Evolutionary conservation across 2,888 invertebrate genomes (phyloP), one percentile per base, ranked within the genome.

Genomic region (Anodontia alba): DNA sequence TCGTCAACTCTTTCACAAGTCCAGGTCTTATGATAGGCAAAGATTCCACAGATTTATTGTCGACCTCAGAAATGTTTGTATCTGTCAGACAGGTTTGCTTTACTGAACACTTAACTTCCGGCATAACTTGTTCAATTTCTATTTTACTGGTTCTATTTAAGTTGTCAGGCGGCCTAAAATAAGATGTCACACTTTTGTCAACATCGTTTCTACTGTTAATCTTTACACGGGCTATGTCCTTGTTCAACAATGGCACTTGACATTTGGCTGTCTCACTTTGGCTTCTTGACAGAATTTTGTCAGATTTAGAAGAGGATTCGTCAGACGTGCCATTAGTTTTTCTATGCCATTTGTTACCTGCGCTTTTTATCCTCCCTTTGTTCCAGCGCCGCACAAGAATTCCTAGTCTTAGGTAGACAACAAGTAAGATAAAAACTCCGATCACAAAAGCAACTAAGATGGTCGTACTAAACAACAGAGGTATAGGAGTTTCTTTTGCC

Each of bases 381-480:
- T 83, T 86, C 86, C 86, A 86, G 36, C 79, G 73, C 10, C 73
- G 57, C 0, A 86, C 83, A 70, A 77, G 73, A n/a, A 83, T 73
- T 29, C 86, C 83, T n/a, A 86, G 71, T 7, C 80, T 71, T 5
- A 76, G 78, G 73, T 86, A 86, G 1, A 86, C 83, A 1, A 54
- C 70, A 8, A 83, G 26, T 10, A 86, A 51, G n/a, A 86, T 74
- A 20, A 76, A 42, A 8, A 86, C 81, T 31, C 79, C 83, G 33
- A 79, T 57, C 3, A 68, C 71, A 54, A 86, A 83, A 71, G 75
- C 79, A 49, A 81, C 70, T 7, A 86, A 75, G 57, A 86, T 67
- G 20, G 76, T 54, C 10, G 78, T 74, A 62, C 69, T 80, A 54
- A 86, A 81, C 10, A 83, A 10, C 8, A 80, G 62, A 3, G 83